These are phyloP conservation scores for Schizopygopsis malacanthus DNA, from an alignment of 2,797 vertebrate species.

Conservation along the genomic window DNA sequence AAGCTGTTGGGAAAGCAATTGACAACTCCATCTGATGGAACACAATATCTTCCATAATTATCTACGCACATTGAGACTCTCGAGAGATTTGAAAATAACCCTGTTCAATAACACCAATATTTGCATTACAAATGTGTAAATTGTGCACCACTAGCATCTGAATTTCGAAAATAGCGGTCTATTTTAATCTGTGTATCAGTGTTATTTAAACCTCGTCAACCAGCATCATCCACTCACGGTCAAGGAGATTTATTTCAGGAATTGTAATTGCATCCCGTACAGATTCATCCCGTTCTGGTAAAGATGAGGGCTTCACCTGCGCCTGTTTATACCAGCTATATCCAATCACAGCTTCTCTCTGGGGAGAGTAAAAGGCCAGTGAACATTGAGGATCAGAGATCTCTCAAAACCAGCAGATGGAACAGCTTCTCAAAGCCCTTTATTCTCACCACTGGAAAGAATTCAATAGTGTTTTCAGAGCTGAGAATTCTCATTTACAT, in stretches of 20 bases:
- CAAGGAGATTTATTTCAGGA: conserved; percentile 33
- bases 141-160: not conserved
- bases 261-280: not conserved
- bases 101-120: not conserved
- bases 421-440: conserved; percentile 37
- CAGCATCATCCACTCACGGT: not conserved
- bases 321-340: conserved; percentile 11
- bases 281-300: not conserved
- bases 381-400: not conserved
- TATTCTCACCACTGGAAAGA: conserved; percentile 30
- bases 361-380: conserved; percentile 22
- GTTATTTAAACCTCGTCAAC: not conserved
- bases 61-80: not conserved
- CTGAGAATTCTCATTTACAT: conserved; percentile 42
- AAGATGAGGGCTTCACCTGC: conserved; percentile 23
- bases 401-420: conserved; percentile 36
- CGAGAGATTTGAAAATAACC: conserved; percentile 2
- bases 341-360: conserved; percentile 12
- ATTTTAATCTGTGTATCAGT: not conserved
- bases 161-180: not conserved
- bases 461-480: conserved; percentile 41
- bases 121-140: not conserved
- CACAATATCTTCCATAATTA: conserved; percentile 18
- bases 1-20: conserved; percentile 42
- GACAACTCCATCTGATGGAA: conserved; percentile 33